These are phyloP conservation scores for Drosophila borealis DNA, from an alignment of 2,888 invertebrate species.

Conservation along the genomic window DNA sequence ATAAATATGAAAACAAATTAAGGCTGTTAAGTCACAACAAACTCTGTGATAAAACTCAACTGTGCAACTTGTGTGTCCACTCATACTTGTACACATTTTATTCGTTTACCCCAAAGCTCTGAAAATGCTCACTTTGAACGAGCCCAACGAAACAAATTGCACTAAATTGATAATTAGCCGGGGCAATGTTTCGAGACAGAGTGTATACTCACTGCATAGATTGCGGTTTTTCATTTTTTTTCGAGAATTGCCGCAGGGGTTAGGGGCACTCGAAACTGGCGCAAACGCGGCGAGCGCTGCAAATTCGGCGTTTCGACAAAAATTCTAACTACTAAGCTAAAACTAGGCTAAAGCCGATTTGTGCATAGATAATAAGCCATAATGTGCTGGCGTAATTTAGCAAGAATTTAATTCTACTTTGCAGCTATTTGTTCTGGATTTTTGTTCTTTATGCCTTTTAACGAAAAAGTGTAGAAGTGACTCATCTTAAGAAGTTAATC, in stretches of 20 bases:
- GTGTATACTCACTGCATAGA: slow-evolving; percentile 25
- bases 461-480: too few relatives aligned
- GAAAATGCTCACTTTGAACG: slow-evolving; percentile 30
- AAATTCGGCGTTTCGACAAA: slow-evolving; percentile 29
- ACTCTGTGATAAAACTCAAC: slow-evolving; percentile 22
- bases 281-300: slow-evolving; percentile 4
- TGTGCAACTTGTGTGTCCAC: slow-evolving; percentile 25
- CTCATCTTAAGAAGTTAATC: neutral
- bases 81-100: slow-evolving; percentile 20
- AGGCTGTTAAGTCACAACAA: slow-evolving; percentile 64
- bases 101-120: slow-evolving; percentile 37
- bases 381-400: slow-evolving; percentile 6
- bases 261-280: slow-evolving; percentile 3
- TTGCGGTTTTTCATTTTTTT: slow-evolving; percentile 11
- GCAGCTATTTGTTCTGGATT: neutral
- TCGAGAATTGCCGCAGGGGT: neutral
- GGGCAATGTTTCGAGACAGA: slow-evolving; percentile 17
- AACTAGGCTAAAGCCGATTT: slow-evolving; percentile 16
- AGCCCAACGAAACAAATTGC: slow-evolving; percentile 65
- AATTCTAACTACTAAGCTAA: neutral
- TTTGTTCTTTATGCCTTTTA: neutral
- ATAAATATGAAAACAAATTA: slow-evolving; percentile 63
- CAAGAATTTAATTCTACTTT: neutral
- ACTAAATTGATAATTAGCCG: slow-evolving; percentile 78
- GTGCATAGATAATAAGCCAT: slow-evolving; percentile 23